Evolutionary conservation across 2,113 vertebrate genomes (phyloP), one percentile per base, ranked within the genome.

Genomic region (Dasypus novemcinctus): DNA sequence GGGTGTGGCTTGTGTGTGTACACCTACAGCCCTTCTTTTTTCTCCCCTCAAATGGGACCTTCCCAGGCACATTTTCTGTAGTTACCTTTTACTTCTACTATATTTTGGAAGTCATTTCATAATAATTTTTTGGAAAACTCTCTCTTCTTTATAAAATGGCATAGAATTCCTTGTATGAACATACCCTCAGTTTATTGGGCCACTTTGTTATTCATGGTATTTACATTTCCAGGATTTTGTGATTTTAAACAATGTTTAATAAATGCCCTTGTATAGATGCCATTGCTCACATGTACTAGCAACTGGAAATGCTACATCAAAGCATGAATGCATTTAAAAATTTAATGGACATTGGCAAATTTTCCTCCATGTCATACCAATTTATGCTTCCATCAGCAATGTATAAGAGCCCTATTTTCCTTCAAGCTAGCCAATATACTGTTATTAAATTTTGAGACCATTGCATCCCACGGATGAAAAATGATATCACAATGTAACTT

Each of bases 161-260:
- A 52, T 7, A 59, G 23, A 66, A 52, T 72, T 59, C n/a, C 54
- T 81, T 88, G 43, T 81, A 52, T 49, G 64, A 83, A 9, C 1
- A 66, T 36, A 6, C 69, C 11, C 59, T 76, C 36, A 23, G 14
- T 31, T 91, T 71, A 74, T 63, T n/a, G n/a, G 14, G 11, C 21
- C 23, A 72, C 33, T 23, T 6, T 90, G 31, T 68, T 52, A 27
- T 7, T 49, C 20, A 21, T 21, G 21, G 4, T 17, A 31, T 57
- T 75, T 36, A 86, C 46, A 33, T 61, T 64, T 76, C 49, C 1
- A 71, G 38, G 18, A 75, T 90, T 83, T 74, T 90, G 29, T 83
- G 18, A 83, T 68, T 88, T 95, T 91, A 76, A 91, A 59, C 82
- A 93, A 69, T 49, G 41, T n/a, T 80, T 6, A 63, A 17, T 87